A percentile compares a stretch with the other conserved stretches of the same genome.
Conservation (phyloP, 2,797 vertebrate species). For the Sebastiscus albofasciatus region DNA sequence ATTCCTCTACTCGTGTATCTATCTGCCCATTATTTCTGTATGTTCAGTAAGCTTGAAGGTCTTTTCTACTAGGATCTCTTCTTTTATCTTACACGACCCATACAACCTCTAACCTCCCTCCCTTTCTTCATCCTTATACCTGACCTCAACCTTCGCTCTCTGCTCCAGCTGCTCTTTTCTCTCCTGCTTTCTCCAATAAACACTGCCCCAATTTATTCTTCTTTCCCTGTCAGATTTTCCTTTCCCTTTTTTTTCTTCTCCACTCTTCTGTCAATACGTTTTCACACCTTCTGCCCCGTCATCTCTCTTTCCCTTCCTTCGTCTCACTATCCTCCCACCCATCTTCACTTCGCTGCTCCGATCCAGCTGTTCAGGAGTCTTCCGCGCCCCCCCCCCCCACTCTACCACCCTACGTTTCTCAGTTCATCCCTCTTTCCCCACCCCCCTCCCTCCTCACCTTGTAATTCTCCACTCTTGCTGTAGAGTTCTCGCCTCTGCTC, state of each 20-base stretch:
- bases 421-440: neutral
- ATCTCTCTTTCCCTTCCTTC: neutral
- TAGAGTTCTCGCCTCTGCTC: conserved; percentile 97
- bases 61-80: neutral
- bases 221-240: neutral
- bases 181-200: conserved; percentile 1
- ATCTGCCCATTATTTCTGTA: neutral
- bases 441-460: conserved; percentile 85
- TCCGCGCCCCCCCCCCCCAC: neutral
- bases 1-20: neutral
- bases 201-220: neutral
- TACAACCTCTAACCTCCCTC: neutral
- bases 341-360: neutral
- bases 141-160: neutral
- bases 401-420: neutral
- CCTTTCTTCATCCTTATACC: neutral
- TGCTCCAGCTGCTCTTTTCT: conserved; percentile 21
- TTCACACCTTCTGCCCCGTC: conserved; percentile 22
- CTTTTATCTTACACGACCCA: neutral
- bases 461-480: conserved; percentile 95
- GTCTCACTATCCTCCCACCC: neutral
- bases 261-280: conserved; percentile 19
- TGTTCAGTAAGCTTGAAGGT: neutral
- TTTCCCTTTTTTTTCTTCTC: neutral
- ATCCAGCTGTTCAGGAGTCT: conserved; percentile 8